Evolutionary conservation across 2,888 invertebrate species (phyloP), one percentile per base, ranked within the genome.

Genomic region (Brenthis daphne): DNA sequence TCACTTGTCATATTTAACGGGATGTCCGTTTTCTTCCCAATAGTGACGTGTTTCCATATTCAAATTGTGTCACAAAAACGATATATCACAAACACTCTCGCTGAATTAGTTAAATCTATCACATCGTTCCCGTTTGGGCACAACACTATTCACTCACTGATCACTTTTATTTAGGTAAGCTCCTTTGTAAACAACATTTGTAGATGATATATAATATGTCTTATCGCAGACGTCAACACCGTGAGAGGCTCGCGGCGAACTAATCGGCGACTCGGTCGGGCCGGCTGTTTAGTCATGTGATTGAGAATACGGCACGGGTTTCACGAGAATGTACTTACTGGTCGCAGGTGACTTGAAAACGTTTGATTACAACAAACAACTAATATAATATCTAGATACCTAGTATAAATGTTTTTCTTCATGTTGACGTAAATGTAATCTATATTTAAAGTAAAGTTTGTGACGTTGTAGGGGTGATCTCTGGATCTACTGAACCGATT

Each of bases 1-100:
- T 86, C 80, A 92, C 92, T 86, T 90, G 77, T 91, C 90, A 84
- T 88, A 91, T 79, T 92, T 92, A 67, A 86, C 85, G 79, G 84
- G 70, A 78, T 86, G 87, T 70, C 90, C 89, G 79, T 86, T 91
- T 76, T 91, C 92, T 74, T 90, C 89, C 92, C 92, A 92, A 80
- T 87, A 92, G 77, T 87, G 80, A 71, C 87, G 84, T 69, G 87
- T 86, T 85, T 92, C 92, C 92, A 92, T 92, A 82, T 84, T 89
- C 75, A 85, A 80, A 82, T 82, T 76, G 71, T 79, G 72, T 79
- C 83, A 87, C 84, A 82, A 74, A 76, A 76, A 71, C 71, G 76
- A 78, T 71, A 63, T 51, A 81, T 78, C 83, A 83, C 83, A 79
- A 81, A 73, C 80, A 82, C 80, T 77, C 74, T 79, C 78, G 80